Evolutionary conservation across 2,888 invertebrate genomes (phyloP), one percentile per base, ranked within the genome.

Genomic region (Eudasyphora cyanicolor): DNA sequence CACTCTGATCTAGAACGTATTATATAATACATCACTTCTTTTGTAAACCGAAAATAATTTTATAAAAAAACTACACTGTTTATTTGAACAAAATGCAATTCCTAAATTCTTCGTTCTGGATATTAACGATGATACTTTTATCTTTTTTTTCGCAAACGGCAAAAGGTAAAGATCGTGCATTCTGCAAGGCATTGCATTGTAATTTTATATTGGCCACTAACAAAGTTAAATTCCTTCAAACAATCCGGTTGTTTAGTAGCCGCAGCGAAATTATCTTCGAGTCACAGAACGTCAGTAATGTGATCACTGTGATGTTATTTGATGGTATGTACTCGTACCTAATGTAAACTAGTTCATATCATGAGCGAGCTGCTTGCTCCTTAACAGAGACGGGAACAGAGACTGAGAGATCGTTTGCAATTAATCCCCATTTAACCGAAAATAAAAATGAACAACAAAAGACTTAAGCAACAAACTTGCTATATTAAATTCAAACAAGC

Each of bases 381-480:
- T n/a, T 57, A 38, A 19, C 12, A 6, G 35, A n/a, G n/a, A n/a
- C n/a, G n/a, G n/a, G n/a, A n/a, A n/a, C n/a, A n/a, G n/a, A n/a
- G n/a, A n/a, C n/a, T n/a, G n/a, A n/a, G n/a, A 21, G 17, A 64
- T 17, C 10, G 24, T 24, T 62, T 29, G 62, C 62, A 62, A 62
- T 62, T 62, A 62, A 62, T 62, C 62, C 62, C 29, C 57, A 29
- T n/a, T 19, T 62, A 8, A n/a, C 35, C 17, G 32, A 64, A 35
- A 32, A 35, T 7, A 45, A 17, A 32, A 62, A 19, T 29, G 12
- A 57, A 76, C 82, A 73, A 79, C 78, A 76, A 76, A 82, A 82
- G 77, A 83, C 71, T 79, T 71, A 82, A 67, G 76, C 29, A 32
- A 67, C 77, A 79, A 85, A 86, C 85, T 69, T 78, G 79, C 67